Base-by-base conservation (phyloP, 1,140 invertebrate species). In the Bombyx mori region DNA sequence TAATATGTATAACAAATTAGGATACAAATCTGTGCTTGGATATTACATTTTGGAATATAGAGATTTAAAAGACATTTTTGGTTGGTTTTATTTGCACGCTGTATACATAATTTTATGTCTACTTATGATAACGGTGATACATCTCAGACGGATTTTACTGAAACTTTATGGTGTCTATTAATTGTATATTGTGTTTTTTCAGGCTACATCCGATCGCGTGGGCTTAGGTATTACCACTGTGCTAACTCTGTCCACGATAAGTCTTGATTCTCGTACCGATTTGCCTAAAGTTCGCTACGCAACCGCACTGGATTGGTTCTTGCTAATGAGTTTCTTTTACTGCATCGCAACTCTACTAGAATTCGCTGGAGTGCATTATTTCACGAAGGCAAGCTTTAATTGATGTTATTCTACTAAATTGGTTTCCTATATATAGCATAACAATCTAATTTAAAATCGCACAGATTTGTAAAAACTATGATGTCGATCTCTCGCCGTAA, bases 311-410 rank as follows among this genome's bases (percentile, higher is more conserved):
- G 96, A 98, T 82, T 96, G 96, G 92, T 99, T 98, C 80, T 90
- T 98, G 8, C 89, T 97, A 44, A 96, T 97, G 92, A 97, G 96
- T 74, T 97, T 98, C 75, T 93, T 95, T 42, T 99, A 97, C 76
- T 97, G 96, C 72, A 97, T 98, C 63, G 96, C 96, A 0, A 97
- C 97, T 0, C 87, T 98, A 3, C 85, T 98, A 6, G 96, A 98
- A 82, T 98, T 98, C 69, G 97, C 97, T 6, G 95, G 95, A 0
- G 97, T 98, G 0, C 97, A 98, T 87, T 98, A 98, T 79, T 98
- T 97, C 71, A 97, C 96, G 0, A 97, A 97, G 90, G 92, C 94
- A 78, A 53, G 44, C 4, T 35, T 35, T 35, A 35, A 5, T 35
- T 35, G 26, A 35, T 35, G 26, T 35, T 35, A 35, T 35, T 35